These are phyloP conservation scores for Harpagoxenus sublaevis DNA, from an alignment of 2,888 invertebrate species.

Conservation along the genomic window DNA sequence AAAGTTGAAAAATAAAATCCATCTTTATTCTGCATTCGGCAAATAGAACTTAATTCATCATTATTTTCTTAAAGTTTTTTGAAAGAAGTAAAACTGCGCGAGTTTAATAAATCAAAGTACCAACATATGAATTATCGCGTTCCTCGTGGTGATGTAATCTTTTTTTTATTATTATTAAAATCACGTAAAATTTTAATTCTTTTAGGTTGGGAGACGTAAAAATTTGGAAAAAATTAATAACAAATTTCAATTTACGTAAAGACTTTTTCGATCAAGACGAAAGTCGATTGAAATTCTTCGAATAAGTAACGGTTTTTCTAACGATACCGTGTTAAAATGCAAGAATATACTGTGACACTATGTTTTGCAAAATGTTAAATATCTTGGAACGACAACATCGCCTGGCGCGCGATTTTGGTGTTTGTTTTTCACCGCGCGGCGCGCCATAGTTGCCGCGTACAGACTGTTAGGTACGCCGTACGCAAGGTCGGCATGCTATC, in stretches of 20 bases:
- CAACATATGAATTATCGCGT: background rate
- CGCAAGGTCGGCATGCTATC: background rate
- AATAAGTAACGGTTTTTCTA: background rate
- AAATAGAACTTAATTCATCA: background rate
- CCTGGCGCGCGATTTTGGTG: background rate
- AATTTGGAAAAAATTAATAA: background rate
- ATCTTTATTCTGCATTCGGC: background rate
- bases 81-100: background rate
- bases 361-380: background rate
- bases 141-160: background rate
- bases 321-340: background rate
- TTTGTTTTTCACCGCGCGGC: background rate
- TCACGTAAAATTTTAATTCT: background rate
- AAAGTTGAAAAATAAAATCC: background rate
- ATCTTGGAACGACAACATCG: background rate
- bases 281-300: background rate
- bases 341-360: background rate
- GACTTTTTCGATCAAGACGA: background rate
- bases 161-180: background rate
- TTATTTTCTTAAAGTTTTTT: background rate
- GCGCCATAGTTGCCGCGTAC: background rate
- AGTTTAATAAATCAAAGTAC: background rate
- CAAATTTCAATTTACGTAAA: background rate
- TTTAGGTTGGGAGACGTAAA: background rate
- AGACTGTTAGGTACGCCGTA: background rate